These are phyloP conservation scores for Slavum lentiscoides DNA, from an alignment of 2,888 invertebrate species.

Conservation along the genomic window DNA sequence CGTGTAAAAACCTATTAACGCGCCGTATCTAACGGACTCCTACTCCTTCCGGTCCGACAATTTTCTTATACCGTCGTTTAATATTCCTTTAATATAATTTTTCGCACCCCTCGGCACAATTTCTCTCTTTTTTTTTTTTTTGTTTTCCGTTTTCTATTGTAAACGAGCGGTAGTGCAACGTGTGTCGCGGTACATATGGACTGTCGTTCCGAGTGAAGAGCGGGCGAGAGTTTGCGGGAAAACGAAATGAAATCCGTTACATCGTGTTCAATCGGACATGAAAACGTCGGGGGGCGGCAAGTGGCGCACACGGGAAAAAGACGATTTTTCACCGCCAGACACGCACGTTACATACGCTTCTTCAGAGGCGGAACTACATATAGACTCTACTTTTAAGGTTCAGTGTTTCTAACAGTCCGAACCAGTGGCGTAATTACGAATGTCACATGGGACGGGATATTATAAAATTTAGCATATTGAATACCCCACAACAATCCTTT, in stretches of 20 bases:
- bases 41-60: slow-evolving; percentile 35
- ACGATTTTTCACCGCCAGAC: slow-evolving; percentile 1
- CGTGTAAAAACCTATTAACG: slow-evolving; percentile 37
- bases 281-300: not conserved
- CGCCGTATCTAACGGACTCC: not conserved
- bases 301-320: not conserved
- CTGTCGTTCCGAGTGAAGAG: too few relatives aligned
- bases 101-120: not conserved
- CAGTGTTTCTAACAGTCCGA: too few relatives aligned
- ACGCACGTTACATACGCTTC: too few relatives aligned
- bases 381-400: too few relatives aligned
- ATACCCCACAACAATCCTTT: too few relatives aligned
- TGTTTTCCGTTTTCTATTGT: not conserved
- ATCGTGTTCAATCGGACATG: slow-evolving; percentile 37
- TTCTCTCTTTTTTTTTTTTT: not conserved
- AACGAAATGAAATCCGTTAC: slow-evolving; percentile 34
- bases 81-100: not conserved
- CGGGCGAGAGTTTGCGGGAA: not conserved
- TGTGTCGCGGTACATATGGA: too few relatives aligned
- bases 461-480: too few relatives aligned
- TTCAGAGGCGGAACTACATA: too few relatives aligned
- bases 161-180: not conserved
- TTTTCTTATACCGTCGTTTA: slow-evolving; percentile 10
- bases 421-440: too few relatives aligned
- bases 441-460: too few relatives aligned